phyloP scores from a whole-genome alignment of 2,797 vertebrate genomes.

The Pseudotriccus pelzelni region DNA sequence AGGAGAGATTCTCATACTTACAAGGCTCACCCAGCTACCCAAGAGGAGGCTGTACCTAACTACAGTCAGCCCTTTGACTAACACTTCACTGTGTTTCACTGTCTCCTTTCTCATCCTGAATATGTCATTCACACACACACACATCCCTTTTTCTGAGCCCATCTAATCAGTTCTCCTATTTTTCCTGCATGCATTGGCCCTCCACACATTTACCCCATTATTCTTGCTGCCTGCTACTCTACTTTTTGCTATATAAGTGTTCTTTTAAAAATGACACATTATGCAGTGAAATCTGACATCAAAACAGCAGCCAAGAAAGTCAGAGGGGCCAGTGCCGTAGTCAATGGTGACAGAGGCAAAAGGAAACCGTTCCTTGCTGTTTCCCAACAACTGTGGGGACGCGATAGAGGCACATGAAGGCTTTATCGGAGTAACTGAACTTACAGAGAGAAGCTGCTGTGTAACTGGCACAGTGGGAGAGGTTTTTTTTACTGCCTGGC shows the following conservation, averaged over 20 bases:
- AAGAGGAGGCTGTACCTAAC: background rate
- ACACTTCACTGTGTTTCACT: background rate
- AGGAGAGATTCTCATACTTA: background rate
- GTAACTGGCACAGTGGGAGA: background rate
- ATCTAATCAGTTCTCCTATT: background rate
- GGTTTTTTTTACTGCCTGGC: background rate
- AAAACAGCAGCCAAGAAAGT: background rate
- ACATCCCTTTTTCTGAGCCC: background rate
- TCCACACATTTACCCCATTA: background rate
- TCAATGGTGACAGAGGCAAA: background rate
- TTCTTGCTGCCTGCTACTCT: background rate
- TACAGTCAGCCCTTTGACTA: background rate
- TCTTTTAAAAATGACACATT: background rate
- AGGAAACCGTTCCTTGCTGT: background rate
- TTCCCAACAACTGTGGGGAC: background rate
- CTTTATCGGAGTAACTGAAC: background rate
- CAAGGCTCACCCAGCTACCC: background rate
- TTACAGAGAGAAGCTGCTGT: background rate
- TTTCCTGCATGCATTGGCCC: background rate
- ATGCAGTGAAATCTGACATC: background rate
- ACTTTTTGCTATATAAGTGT: background rate
- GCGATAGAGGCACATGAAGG: accelerated
- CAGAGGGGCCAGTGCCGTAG: background rate
- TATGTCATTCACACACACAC: background rate
- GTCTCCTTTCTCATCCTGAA: background rate